phyloP scores from a whole-genome alignment of 2,888 invertebrate genomes.

The Latrodectus elegans region DNA sequence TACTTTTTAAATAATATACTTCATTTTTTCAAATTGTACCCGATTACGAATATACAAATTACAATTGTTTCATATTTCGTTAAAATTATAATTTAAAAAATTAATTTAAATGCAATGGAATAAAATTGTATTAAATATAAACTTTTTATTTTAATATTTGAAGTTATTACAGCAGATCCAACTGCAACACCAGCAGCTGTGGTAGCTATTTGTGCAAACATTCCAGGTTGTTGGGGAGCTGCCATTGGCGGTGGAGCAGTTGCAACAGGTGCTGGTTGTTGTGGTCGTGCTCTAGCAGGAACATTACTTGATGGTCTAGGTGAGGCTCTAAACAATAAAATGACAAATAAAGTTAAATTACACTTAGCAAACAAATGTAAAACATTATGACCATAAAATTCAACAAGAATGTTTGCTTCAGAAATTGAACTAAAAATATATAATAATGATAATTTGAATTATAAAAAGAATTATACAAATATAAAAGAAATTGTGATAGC shows the following conservation, averaged over 20 bases:
- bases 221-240: slow-evolving; percentile 76
- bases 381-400: not conserved
- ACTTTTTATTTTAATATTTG: no score
- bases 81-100: no score
- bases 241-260: slow-evolving; percentile 69
- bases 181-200: slow-evolving; percentile 99
- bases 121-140: no score
- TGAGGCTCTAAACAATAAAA: slow-evolving; percentile 9
- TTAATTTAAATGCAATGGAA: no score
- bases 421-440: not conserved
- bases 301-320: slow-evolving; percentile 46
- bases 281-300: slow-evolving; percentile 59
- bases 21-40: no score
- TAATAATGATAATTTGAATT: no score
- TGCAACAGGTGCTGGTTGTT: slow-evolving; percentile 62
- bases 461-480: no score
- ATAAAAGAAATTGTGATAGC: no score
- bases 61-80: no score
- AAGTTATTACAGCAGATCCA: slow-evolving; percentile 91
- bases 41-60: no score
- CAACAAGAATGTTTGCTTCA: not conserved
- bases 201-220: slow-evolving; percentile 98
- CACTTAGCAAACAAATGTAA: not conserved
- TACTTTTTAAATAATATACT: no score
- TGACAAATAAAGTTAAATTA: no score